These are phyloP conservation scores for Pluvialis apricaria DNA, from an alignment of 2,113 vertebrate genomes.

Conservation along the genomic window DNA sequence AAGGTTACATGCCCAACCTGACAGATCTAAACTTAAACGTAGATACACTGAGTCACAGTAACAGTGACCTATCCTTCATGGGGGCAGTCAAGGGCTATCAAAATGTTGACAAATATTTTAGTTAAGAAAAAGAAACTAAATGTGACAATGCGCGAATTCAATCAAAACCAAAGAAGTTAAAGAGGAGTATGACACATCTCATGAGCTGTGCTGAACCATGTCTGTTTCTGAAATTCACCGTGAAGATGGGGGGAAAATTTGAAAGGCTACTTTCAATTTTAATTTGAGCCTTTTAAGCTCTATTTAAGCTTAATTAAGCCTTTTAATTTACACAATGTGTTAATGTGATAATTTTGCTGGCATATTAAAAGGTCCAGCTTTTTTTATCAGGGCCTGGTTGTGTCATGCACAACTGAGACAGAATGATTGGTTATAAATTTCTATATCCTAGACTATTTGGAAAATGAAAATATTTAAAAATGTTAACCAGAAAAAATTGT, in stretches of 20 bases:
- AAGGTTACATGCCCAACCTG: background rate
- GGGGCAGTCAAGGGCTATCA: background rate
- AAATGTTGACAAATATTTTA: background rate
- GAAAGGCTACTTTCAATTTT: background rate
- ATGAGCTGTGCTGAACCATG: background rate
- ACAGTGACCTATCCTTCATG: background rate
- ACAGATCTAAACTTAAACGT: background rate
- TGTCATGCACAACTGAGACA: background rate
- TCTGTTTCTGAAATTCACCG: background rate
- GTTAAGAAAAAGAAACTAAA: background rate
- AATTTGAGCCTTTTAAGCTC: background rate
- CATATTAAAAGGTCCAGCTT: background rate
- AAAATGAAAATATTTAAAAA: background rate
- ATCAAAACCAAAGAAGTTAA: background rate
- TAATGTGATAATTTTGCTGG: background rate
- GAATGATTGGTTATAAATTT: background rate
- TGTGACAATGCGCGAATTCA: background rate
- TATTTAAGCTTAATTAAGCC: background rate
- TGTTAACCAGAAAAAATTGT: background rate
- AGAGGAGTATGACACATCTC: background rate
- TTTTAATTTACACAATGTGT: background rate
- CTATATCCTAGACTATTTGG: background rate
- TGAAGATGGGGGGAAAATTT: background rate
- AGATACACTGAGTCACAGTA: background rate
- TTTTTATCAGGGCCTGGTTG: background rate